Conservation (phyloP, 2,797 vertebrate species). For the Selene dorsalis region DNA sequence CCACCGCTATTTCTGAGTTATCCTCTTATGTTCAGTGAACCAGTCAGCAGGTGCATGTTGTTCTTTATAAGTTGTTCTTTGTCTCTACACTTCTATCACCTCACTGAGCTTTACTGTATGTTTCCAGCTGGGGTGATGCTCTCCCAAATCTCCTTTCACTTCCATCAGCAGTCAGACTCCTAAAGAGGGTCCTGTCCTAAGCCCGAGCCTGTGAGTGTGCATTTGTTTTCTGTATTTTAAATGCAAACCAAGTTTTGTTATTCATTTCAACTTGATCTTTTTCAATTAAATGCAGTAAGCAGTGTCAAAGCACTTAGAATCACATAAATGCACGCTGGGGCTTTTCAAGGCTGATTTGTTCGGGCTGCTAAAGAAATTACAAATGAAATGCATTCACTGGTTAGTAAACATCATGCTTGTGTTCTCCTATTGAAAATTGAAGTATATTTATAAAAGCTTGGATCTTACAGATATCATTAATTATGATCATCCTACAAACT, state of each 20-base stretch:
- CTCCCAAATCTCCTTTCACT: conserved; percentile 1
- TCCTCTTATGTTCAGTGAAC: conserved; percentile 29
- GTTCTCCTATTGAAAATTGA: not conserved
- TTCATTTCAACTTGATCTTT: conserved; percentile 18
- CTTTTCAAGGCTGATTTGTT: conserved; percentile 19
- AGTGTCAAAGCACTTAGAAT: conserved; percentile 22
- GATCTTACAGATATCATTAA: not conserved
- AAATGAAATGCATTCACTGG: conserved; percentile 20
- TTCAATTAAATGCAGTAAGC: conserved; percentile 3
- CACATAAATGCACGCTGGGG: conserved; percentile 13
- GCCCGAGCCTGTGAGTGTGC: not conserved
- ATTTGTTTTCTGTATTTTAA: conserved; percentile 4
- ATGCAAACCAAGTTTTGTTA: not conserved
- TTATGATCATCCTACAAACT: not conserved
- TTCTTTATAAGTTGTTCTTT: conserved; percentile 38
- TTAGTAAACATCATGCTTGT: conserved; percentile 14
- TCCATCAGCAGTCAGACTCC: conserved; percentile 10
- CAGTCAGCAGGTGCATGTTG: conserved; percentile 36
- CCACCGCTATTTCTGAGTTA: not conserved
- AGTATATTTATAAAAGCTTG: not conserved
- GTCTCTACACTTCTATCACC: not conserved
- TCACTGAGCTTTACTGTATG: conserved; percentile 21
- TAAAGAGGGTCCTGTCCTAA: not conserved
- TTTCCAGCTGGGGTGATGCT: conserved; percentile 9
- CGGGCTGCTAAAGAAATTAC: conserved; percentile 23